Percentiles rank a stretch among this genome's conserved stretches.
Evolutionary conservation across 2,797 vertebrate species (phyloP).

Genomic region (Dermochelys coriacea): DNA sequence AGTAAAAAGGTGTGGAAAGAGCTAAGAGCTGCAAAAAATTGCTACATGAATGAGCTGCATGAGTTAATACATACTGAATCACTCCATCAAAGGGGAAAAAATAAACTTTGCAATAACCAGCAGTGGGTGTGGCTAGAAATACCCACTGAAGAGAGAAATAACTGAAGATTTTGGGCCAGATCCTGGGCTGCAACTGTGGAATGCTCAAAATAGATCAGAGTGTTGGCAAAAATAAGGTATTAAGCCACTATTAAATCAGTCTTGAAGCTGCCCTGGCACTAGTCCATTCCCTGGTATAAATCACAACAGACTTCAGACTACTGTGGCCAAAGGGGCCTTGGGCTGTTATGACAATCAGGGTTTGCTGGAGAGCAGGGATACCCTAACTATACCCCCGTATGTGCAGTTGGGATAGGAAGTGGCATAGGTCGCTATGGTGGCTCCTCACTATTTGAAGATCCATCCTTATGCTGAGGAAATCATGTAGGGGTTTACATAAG

Average conservation of each 20-base stretch:
- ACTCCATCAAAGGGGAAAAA: not conserved
- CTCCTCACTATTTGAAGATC: not conserved
- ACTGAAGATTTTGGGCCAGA: not conserved
- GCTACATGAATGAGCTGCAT: not conserved
- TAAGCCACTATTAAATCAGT: not conserved
- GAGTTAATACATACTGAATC: not conserved
- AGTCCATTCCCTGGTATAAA: not conserved
- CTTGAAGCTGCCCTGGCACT: not conserved
- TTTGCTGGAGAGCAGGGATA: not conserved
- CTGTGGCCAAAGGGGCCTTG: not conserved
- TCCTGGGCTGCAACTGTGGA: not conserved
- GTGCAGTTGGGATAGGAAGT: not conserved
- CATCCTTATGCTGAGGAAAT: not conserved
- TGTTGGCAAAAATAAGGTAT: not conserved
- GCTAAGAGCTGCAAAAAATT: not conserved
- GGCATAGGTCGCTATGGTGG: fast-evolving
- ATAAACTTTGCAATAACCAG: conserved; percentile 5
- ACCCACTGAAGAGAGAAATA: not conserved
- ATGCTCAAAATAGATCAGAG: not conserved
- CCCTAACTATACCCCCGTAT: not conserved
- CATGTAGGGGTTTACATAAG: not conserved
- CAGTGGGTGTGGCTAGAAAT: not conserved
- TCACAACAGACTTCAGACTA: not conserved
- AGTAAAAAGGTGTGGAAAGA: conserved; percentile 43
- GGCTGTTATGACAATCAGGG: not conserved